Conservation (phyloP, 1,140 invertebrate genomes). For the Sitobion miscanthi region DNA sequence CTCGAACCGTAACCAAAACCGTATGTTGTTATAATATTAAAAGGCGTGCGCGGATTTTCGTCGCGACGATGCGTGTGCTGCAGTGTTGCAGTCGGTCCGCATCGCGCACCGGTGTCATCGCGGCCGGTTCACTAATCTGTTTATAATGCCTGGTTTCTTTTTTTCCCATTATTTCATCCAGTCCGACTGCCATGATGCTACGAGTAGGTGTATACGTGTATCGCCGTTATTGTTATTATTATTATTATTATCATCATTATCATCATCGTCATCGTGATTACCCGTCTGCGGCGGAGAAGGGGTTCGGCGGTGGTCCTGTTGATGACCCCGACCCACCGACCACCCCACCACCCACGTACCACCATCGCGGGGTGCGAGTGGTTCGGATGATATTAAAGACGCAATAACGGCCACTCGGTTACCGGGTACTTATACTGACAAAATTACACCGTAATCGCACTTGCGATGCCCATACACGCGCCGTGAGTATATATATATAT, state of each 20-base stretch:
- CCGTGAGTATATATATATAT: background rate
- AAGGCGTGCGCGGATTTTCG: no score
- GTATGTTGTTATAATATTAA: no score
- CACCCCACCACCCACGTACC: no score
- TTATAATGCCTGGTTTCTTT: background rate
- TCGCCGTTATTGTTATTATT: background rate
- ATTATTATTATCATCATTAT: background rate
- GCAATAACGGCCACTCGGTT: slow-evolving; percentile 52
- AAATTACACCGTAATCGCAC: slow-evolving; percentile 52
- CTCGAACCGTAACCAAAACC: no score
- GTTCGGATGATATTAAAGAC: slow-evolving; percentile 42
- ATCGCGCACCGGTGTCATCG: background rate
- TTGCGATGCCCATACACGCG: background rate
- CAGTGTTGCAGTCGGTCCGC: background rate
- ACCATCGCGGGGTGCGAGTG: no score
- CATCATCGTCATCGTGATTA: background rate
- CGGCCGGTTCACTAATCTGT: slow-evolving; percentile 15
- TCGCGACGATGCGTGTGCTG: no score
- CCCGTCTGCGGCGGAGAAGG: background rate
- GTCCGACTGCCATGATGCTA: background rate
- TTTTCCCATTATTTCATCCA: background rate
- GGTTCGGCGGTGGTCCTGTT: background rate
- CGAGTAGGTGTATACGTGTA: background rate
- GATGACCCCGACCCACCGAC: background rate
- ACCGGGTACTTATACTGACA: slow-evolving; percentile 24